Percentiles rank a stretch among this genome's conserved stretches.
These are phyloP conservation scores for Marmota flaviventris DNA, from an alignment of 2,113 vertebrate genomes.

Conservation along the genomic window DNA sequence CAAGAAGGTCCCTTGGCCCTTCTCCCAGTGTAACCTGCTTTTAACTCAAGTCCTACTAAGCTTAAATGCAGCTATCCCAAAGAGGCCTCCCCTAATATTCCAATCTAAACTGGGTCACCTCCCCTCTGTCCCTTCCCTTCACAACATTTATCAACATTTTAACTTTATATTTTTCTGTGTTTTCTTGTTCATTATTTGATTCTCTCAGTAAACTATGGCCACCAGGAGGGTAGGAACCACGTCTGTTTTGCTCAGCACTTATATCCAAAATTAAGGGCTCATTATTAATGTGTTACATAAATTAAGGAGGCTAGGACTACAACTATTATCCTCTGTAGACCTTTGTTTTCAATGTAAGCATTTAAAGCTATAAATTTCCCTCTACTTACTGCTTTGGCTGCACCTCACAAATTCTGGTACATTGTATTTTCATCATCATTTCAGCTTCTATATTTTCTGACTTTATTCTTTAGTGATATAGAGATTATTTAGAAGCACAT, in stretches of 20 bases:
- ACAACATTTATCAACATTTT: neutral
- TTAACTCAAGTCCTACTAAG: neutral
- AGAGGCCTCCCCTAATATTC: neutral
- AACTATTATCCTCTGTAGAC: neutral
- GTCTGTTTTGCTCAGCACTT: neutral
- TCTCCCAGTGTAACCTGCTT: neutral
- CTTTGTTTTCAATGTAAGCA: neutral
- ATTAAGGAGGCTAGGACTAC: neutral
- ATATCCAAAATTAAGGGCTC: neutral
- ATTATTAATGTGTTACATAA: neutral
- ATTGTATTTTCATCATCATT: neutral
- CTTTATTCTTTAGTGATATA: neutral
- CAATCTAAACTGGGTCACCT: neutral
- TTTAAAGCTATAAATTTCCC: neutral
- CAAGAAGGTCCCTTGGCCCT: neutral
- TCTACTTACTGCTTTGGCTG: neutral
- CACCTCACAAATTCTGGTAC: neutral
- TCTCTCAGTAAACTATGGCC: neutral
- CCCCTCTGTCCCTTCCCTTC: neutral
- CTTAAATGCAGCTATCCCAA: neutral
- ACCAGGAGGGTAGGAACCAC: neutral
- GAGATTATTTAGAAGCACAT: neutral
- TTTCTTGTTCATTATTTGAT: neutral
- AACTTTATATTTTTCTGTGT: neutral
- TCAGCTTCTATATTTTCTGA: constrained; percentile 22